phyloP scores from a whole-genome alignment of 2,113 vertebrate genomes.

The Nipponia nippon region DNA sequence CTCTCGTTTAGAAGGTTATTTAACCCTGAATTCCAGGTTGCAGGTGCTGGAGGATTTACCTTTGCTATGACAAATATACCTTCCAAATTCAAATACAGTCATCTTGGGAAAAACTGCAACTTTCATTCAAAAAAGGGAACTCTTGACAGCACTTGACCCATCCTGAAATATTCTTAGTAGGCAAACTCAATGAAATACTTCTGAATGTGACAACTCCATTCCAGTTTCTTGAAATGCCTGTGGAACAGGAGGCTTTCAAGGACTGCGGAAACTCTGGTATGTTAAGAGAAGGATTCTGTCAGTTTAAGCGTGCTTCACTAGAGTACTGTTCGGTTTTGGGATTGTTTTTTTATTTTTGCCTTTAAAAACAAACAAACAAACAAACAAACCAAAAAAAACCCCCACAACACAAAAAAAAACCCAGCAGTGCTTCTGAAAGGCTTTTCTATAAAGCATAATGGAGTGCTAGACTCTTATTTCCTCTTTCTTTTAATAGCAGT shows the following conservation, averaged over 20 bases:
- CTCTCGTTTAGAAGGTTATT: not conserved
- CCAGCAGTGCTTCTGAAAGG: not conserved
- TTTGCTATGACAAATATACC: not conserved
- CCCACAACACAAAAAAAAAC: not conserved
- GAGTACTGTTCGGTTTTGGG: not conserved
- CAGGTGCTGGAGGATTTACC: not conserved
- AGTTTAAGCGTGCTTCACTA: not conserved
- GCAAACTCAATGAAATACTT: not conserved
- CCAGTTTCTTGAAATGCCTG: not conserved
- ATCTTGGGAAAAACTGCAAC: not conserved
- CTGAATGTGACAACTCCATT: not conserved
- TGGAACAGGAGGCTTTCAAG: not conserved
- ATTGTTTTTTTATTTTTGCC: not conserved
- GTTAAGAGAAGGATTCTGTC: not conserved
- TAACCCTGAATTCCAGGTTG: not conserved
- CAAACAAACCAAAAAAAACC: not conserved
- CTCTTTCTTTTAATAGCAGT: constrained; percentile 59
- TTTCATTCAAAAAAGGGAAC: not conserved
- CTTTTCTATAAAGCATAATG: constrained; percentile 1
- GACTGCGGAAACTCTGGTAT: not conserved
- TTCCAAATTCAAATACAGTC: not conserved
- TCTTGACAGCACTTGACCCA: not conserved
- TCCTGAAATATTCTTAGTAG: not conserved
- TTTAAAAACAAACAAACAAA: not conserved
- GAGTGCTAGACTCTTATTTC: constrained; percentile 44